These are phyloP conservation scores for Loris lydekkerianus DNA, from an alignment of 2,797 vertebrate species.

Conservation along the genomic window DNA sequence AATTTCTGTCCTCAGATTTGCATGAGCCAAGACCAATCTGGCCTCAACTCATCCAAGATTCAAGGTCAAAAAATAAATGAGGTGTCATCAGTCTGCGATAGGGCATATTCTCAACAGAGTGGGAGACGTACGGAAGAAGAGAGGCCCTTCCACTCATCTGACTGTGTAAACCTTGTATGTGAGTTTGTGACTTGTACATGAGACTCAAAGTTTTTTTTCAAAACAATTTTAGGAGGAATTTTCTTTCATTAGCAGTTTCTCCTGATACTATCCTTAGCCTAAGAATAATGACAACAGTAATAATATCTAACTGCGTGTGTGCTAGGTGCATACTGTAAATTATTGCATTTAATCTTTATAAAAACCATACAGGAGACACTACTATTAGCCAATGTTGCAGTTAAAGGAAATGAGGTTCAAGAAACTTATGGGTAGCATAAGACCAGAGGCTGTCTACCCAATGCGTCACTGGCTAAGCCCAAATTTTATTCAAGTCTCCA, in stretches of 20 bases:
- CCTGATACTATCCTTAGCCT: background rate
- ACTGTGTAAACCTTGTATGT: background rate
- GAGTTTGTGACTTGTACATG: background rate
- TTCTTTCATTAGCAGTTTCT: background rate
- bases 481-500: background rate
- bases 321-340: background rate
- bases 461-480: background rate
- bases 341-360: background rate
- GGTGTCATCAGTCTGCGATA: background rate
- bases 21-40: background rate
- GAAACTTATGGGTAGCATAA: background rate
- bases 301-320: background rate
- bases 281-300: background rate
- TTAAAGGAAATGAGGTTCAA: background rate
- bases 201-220: background rate
- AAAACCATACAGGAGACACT: background rate
- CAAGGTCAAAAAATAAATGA: background rate
- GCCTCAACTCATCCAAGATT: background rate
- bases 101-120: background rate
- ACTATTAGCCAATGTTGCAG: background rate
- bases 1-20: background rate
- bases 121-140: background rate
- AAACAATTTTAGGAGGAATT: background rate
- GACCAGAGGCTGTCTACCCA: too few species aligned
- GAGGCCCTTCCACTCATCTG: background rate